Base-by-base conservation (phyloP, 1,140 invertebrate species). In the Neotoxoptera formosana region DNA sequence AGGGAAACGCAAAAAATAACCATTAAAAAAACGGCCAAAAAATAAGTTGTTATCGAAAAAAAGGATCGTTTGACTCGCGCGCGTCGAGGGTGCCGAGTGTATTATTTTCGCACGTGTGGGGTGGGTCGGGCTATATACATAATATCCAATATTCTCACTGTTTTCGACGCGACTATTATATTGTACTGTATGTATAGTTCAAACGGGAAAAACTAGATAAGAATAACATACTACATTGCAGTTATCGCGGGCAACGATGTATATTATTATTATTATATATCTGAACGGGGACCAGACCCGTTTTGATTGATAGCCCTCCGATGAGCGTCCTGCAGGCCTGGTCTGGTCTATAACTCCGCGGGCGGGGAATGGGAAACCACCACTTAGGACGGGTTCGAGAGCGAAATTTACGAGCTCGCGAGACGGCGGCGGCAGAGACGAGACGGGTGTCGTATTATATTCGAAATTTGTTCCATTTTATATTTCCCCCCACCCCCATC, bases 1-100 rank as follows among this genome's bases (percentile, higher is more conserved):
- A 90, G 89, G 89, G 89, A 90, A 90, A 90, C 89, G 89, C 36
- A 90, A 90, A 91, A 92, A 92, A 90, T 81, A 93, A 93, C 76
- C 91, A 93, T 93, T 93, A 93, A 93, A 91, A 91, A 93, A 93
- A 48, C 48, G 81, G 34, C 48, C 48, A 86, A 93, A 93, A 93
- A 93, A 84, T 84, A 56, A 93, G 91, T 93, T 84, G 91, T 86
- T 93, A 93, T 93, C 90, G 90, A 23, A 53, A 83, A 83, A 83
- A 81, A 34, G 14, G 34, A 93, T 93, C 91, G 91, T 84, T 84
- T 93, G 91, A 93, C 91, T 93, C 81, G 81, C 51, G 47, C 60
- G 9, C 11, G 41, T 93, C 84, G 45, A 86, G 91, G 91, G 91
- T 86, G 90, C 81, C 67, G 90, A 81, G 90, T 91, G 67, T 91